Evolutionary conservation across 2,113 vertebrate species (phyloP).

Genomic region (Tupaia tana): DNA sequence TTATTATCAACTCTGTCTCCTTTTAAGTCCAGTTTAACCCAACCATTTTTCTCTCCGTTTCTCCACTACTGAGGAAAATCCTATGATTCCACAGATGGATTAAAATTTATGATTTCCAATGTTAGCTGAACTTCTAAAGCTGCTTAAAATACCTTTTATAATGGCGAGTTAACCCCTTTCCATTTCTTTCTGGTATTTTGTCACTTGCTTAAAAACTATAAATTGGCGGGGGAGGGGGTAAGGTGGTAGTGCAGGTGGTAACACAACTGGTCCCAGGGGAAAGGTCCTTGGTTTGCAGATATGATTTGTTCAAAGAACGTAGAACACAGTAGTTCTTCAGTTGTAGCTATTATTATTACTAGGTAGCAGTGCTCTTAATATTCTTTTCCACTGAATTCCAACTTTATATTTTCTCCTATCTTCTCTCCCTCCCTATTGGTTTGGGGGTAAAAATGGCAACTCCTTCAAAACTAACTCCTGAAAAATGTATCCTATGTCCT

Average conservation of each 20-base stretch:
- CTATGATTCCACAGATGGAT: conserved; percentile 11
- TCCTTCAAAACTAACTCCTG: background rate
- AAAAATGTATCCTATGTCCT: background rate
- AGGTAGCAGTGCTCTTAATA: background rate
- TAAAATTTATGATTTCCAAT: conserved; percentile 49
- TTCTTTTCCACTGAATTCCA: background rate
- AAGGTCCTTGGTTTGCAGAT: too few relatives aligned
- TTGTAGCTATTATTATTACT: background rate
- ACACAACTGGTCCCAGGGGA: too few relatives aligned
- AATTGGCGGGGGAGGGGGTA: too few relatives aligned
- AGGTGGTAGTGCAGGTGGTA: too few relatives aligned
- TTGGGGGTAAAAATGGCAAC: conserved; percentile 17
- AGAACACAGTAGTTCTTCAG: background rate
- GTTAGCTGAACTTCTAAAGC: conserved; percentile 26
- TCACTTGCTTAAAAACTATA: background rate
- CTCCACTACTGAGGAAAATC: background rate
- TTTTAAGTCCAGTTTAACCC: background rate
- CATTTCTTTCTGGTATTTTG: conserved; percentile 38
- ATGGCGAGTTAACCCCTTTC: background rate
- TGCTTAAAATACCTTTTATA: background rate
- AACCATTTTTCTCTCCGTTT: background rate
- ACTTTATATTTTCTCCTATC: background rate
- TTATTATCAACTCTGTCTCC: background rate
- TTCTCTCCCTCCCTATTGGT: background rate
- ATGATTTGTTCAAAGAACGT: background rate